A percentile compares a stretch with the other conserved stretches of the same genome.
These are phyloP conservation scores for Yoshiicerus persimilis DNA, from an alignment of 1,140 invertebrate genomes.

Conservation along the genomic window DNA sequence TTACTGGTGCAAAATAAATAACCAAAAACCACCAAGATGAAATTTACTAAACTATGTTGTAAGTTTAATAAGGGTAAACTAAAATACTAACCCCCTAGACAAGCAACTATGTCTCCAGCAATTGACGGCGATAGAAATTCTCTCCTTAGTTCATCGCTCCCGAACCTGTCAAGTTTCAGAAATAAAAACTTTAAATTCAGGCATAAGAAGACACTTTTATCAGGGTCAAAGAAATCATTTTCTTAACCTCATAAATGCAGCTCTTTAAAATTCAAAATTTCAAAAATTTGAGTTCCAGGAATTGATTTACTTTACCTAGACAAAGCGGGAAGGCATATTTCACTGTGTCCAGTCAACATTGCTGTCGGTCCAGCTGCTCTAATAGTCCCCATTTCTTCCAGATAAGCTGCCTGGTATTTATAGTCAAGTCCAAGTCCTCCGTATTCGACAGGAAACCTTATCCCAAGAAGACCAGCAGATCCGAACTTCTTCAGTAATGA, in stretches of 20 bases:
- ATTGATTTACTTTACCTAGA: slow-evolving; percentile 30
- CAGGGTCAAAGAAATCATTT: no score
- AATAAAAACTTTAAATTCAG: no score
- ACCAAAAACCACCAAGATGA: no score
- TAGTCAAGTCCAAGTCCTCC: slow-evolving; percentile 64
- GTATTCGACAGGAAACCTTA: slow-evolving; percentile 57
- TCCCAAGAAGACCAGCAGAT: slow-evolving; percentile 61
- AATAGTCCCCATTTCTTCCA: slow-evolving; percentile 61
- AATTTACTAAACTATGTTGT: no score
- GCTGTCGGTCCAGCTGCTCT: slow-evolving; percentile 60
- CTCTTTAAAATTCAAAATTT: background rate
- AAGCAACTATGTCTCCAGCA: slow-evolving; percentile 61
- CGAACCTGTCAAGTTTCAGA: slow-evolving; percentile 61
- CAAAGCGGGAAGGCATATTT: slow-evolving; percentile 61
- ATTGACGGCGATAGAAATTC: slow-evolving; percentile 63
- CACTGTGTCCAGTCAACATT: slow-evolving; percentile 62
- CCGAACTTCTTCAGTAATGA: slow-evolving; percentile 62
- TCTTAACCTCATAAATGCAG: no score
- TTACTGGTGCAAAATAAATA: no score
- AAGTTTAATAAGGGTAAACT: no score
- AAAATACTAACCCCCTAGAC: slow-evolving; percentile 55
- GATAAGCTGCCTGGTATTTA: slow-evolving; percentile 60
- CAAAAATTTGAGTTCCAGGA: background rate
- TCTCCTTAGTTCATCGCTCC: slow-evolving; percentile 61
- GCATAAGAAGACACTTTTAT: no score